Base-by-base conservation (phyloP, 1,140 invertebrate genomes). In the Triops longicaudatus region DNA sequence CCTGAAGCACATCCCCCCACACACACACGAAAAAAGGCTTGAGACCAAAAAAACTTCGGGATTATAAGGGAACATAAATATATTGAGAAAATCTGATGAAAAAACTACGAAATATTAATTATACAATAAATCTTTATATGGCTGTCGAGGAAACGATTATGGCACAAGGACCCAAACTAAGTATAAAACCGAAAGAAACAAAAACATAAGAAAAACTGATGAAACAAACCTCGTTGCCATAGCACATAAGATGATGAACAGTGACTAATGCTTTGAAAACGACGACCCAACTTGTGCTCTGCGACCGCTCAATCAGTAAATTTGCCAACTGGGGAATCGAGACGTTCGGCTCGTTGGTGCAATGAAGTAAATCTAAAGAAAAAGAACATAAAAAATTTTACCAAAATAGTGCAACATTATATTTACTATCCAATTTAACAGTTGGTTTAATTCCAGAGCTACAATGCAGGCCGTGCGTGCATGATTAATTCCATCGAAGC, bases 311-410 rank as follows among this genome's bases (percentile, higher is more conserved):
- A 83, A 99, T 96, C 80, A 99, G 89, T 79, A 99, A 88, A 88
- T 99, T 99, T 76, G 98, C 98, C 85, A 99, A 86, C 84, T 98
- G 96, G 83, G 98, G 98, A 86, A 99, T 99, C 73, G 97, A 99
- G 22, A 99, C 97, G 86, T 99, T 99, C 43, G 97, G 97, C 86
- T 99, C 98, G 86, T 99, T 98, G 83, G 98, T 99, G 87, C 97
- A 99, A 83, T 98, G 97, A 81, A 99, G 90, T 85, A 99, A 89
- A 91, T 99, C 97, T 99, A 91, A 72, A 89, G 90, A 81, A 84
- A 82, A 63, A n/a, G 17, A 17, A 63, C 22, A 63, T 17, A 10
- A 63, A 7, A 63, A 63, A 63, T 14, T 63, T 0, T 63, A n/a
- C 14, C 22, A 10, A 63, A 63, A 63, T 28, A 11, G 26, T 22